phyloP scores from a whole-genome alignment of 2,797 vertebrate species.

The Lepus townsendii region DNA sequence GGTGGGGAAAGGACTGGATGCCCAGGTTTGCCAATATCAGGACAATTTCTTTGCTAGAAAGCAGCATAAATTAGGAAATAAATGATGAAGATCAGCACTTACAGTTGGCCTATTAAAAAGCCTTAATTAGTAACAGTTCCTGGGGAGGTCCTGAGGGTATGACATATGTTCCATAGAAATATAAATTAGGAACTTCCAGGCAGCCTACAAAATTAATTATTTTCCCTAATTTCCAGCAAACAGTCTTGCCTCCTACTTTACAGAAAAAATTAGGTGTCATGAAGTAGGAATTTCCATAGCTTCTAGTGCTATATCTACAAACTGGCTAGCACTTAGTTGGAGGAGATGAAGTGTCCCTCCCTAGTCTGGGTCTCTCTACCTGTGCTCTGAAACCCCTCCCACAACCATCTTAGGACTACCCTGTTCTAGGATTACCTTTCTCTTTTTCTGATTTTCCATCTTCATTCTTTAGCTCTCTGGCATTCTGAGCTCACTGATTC shows the following conservation, averaged over 20 bases:
- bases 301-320: not conserved
- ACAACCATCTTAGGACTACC: not conserved
- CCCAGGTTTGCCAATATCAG: slow-evolving; percentile 56
- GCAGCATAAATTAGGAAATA: slow-evolving; percentile 74
- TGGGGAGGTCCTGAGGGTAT: slow-evolving; percentile 64
- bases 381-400: not conserved
- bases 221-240: slow-evolving; percentile 77
- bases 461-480: not conserved
- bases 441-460: not conserved
- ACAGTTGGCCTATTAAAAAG: slow-evolving; percentile 72
- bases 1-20: not conserved
- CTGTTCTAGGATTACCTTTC: not conserved
- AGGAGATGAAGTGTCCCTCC: not conserved
- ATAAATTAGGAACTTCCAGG: slow-evolving; percentile 79
- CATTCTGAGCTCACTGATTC: not conserved
- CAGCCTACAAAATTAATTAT: slow-evolving; percentile 75
- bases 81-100: slow-evolving; percentile 69
- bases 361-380: not conserved
- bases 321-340: too few relatives aligned
- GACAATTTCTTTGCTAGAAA: slow-evolving; percentile 61
- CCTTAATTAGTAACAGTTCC: slow-evolving; percentile 76
- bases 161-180: slow-evolving; percentile 73
- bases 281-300: not conserved
- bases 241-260: slow-evolving; percentile 5
- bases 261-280: slow-evolving; percentile 44